phyloP scores from a whole-genome alignment of 2,797 vertebrate species.

The Anomalospiza imberbis region DNA sequence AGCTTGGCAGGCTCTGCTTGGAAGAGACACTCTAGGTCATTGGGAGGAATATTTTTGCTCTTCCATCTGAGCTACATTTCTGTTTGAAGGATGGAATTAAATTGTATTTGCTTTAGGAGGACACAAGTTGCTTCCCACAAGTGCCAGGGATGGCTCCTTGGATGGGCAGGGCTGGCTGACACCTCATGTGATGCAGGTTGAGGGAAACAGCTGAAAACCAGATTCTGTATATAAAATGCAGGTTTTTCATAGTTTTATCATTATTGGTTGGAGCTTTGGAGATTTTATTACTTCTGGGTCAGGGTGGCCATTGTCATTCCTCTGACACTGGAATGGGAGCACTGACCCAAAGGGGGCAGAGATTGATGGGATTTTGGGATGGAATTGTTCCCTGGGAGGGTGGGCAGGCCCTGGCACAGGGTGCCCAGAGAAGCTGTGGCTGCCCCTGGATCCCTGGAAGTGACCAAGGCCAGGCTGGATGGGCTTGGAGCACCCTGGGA shows the following conservation, averaged over 20 bases:
- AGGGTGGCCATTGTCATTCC: not conserved
- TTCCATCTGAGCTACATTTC: not conserved
- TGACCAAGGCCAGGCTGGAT: rapidly evolving
- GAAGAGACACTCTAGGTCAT: not conserved
- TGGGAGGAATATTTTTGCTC: not conserved
- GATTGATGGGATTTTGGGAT: rapidly evolving
- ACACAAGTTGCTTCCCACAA: not conserved
- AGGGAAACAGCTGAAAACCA: not conserved
- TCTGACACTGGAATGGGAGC: not conserved
- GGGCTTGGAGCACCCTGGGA: not conserved
- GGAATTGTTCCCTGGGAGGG: rapidly evolving
- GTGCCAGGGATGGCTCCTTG: not conserved
- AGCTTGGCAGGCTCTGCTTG: not conserved
- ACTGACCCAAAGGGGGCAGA: not conserved
- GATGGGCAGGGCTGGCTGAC: not conserved
- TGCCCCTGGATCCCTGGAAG: not conserved
- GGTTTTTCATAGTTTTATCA: not conserved
- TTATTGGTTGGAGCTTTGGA: not conserved
- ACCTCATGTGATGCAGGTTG: not conserved
- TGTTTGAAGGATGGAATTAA: not conserved
- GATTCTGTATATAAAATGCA: not conserved
- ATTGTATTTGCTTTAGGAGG: not conserved
- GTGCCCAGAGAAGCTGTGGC: not conserved
- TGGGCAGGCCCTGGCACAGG: not conserved
- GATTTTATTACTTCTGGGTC: not conserved